These are phyloP conservation scores for Leucoraja ocellata DNA, from an alignment of 2,797 vertebrate species.

Conservation along the genomic window DNA sequence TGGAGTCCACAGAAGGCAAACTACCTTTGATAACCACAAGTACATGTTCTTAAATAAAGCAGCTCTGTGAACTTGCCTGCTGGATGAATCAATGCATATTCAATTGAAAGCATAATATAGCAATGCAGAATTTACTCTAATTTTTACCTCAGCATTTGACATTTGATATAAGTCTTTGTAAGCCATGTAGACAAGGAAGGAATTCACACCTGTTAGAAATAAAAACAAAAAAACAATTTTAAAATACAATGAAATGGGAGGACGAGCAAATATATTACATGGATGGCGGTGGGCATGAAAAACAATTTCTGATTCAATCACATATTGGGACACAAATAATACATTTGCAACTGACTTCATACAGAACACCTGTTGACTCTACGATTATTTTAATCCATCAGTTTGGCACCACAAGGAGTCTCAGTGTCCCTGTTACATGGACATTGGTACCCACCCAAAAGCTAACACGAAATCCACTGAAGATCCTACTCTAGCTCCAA, in stretches of 20 bases:
- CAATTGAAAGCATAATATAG: neutral
- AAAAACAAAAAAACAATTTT: constrained; percentile 25
- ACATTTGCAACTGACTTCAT: neutral
- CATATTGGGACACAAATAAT: neutral
- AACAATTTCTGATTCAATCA: neutral
- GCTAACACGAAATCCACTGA: neutral
- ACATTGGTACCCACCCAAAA: neutral
- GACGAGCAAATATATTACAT: neutral
- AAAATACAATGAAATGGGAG: neutral
- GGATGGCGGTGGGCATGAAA: neutral
- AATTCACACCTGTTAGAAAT: constrained; percentile 75
- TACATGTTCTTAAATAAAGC: neutral
- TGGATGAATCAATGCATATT: neutral
- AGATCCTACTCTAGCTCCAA: neutral
- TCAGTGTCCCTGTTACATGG: neutral
- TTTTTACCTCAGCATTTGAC: constrained; percentile 88
- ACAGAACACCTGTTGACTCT: neutral
- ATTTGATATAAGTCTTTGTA: constrained; percentile 97
- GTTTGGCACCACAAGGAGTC: neutral
- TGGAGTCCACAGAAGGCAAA: neutral
- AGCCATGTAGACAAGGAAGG: constrained; percentile 97
- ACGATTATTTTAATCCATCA: neutral
- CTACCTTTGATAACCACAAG: neutral
- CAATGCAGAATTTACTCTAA: neutral
- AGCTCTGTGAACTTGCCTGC: neutral